These are phyloP conservation scores for Sinodicranocentrus sp. DNA, from an alignment of 2,888 invertebrate species.

Conservation along the genomic window DNA sequence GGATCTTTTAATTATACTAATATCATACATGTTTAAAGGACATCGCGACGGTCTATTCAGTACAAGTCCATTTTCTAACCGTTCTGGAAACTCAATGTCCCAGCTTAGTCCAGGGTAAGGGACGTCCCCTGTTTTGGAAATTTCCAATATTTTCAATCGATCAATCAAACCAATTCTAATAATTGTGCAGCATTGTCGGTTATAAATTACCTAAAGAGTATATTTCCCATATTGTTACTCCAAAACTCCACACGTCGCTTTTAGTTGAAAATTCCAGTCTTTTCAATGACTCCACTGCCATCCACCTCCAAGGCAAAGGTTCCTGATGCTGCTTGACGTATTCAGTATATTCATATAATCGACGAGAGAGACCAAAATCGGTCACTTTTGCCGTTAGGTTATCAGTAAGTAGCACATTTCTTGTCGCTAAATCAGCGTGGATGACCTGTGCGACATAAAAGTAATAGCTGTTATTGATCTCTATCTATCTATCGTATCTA, in stretches of 20 bases:
- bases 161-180: no score
- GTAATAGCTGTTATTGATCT: no score
- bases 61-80: slow-evolving; percentile 52
- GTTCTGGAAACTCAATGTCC: slow-evolving; percentile 38
- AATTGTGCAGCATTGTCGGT: no score
- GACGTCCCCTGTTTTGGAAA: slow-evolving; percentile 39
- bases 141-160: no score
- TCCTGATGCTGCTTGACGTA: background rate
- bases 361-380: background rate
- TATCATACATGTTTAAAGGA: no score
- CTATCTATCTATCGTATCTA: no score
- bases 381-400: background rate
- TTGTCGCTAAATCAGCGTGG: background rate
- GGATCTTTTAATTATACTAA: no score
- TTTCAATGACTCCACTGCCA: slow-evolving; percentile 17
- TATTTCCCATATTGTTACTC: slow-evolving; percentile 28
- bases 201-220: slow-evolving; percentile 18
- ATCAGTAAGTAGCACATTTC: background rate
- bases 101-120: slow-evolving; percentile 65
- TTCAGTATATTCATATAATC: background rate
- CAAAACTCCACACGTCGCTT: slow-evolving; percentile 12
- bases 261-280: slow-evolving; percentile 22
- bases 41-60: slow-evolving; percentile 31
- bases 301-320: slow-evolving; percentile 39
- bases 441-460: slow-evolving; percentile 1